Percentiles rank a stretch among this genome's conserved stretches.
Conservation (phyloP, 2,888 invertebrate species). For the Labia minor region DNA sequence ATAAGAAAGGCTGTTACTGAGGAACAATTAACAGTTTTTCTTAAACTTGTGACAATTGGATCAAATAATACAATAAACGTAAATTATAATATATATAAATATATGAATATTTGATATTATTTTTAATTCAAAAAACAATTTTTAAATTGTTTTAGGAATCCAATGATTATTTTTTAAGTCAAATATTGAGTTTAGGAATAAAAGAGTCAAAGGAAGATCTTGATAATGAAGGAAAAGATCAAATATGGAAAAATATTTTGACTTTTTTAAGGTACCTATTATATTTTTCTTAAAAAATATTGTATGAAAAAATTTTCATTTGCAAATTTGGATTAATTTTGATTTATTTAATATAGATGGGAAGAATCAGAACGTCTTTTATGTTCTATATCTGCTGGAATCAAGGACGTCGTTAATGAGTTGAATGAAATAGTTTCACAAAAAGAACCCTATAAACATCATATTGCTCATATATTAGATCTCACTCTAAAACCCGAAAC, state of each 20-base stretch:
- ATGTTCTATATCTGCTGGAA: background rate
- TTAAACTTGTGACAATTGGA: constrained; percentile 43
- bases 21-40: constrained; percentile 48
- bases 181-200: background rate
- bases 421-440: background rate
- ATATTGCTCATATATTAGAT: constrained; percentile 52
- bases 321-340: background rate
- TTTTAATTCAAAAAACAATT: background rate
- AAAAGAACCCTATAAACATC: constrained; percentile 33
- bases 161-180: constrained; percentile 1
- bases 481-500: constrained; percentile 51
- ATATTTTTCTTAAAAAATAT: background rate
- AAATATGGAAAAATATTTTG: background rate
- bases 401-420: background rate
- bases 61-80: background rate
- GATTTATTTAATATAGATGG: background rate
- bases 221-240: background rate
- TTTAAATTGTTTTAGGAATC: background rate
- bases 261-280: background rate
- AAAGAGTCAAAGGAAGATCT: background rate
- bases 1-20: constrained; percentile 48
- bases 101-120: no score
- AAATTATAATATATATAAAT: background rate
- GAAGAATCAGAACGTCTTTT: background rate
- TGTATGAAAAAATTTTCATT: no score